These are phyloP conservation scores for Diorhabda sublineata DNA, from an alignment of 1,140 invertebrate species.

Conservation along the genomic window DNA sequence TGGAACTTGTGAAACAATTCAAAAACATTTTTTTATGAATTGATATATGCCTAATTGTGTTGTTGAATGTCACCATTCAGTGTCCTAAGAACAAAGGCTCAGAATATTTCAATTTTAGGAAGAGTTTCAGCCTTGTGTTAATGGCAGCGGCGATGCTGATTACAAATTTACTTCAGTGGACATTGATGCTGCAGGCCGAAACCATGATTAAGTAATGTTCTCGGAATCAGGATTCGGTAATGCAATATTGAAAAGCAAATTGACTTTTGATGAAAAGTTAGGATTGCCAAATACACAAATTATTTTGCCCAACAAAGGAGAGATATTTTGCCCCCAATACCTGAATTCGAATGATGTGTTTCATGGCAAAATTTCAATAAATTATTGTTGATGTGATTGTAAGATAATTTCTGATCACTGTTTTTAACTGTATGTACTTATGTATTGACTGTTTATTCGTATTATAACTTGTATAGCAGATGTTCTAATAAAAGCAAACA, in stretches of 20 bases:
- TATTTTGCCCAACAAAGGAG: background rate
- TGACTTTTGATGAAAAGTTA: background rate
- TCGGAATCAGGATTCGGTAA: background rate
- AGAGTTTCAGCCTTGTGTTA: too few species aligned
- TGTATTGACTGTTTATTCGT: too few species aligned
- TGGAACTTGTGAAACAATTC: too few species aligned
- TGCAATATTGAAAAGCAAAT: background rate
- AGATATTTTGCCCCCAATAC: background rate
- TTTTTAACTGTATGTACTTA: background rate
- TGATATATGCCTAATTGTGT: too few species aligned
- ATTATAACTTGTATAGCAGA: too few species aligned
- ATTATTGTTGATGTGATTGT: background rate
- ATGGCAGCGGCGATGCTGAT: background rate
- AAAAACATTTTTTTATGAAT: too few species aligned
- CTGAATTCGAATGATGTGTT: background rate
- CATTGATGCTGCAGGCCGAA: background rate
- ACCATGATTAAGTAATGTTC: slow-evolving; percentile 3
- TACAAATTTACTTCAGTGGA: slow-evolving; percentile 11
- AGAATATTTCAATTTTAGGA: too few species aligned
- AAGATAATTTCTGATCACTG: background rate
- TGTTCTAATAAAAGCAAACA: too few species aligned
- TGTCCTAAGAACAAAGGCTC: too few species aligned
- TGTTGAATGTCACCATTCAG: too few species aligned
- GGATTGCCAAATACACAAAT: too few species aligned
- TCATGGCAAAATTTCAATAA: too few species aligned